phyloP scores from a whole-genome alignment of 2,113 vertebrate genomes.

The Acrocephalus arundinaceus region DNA sequence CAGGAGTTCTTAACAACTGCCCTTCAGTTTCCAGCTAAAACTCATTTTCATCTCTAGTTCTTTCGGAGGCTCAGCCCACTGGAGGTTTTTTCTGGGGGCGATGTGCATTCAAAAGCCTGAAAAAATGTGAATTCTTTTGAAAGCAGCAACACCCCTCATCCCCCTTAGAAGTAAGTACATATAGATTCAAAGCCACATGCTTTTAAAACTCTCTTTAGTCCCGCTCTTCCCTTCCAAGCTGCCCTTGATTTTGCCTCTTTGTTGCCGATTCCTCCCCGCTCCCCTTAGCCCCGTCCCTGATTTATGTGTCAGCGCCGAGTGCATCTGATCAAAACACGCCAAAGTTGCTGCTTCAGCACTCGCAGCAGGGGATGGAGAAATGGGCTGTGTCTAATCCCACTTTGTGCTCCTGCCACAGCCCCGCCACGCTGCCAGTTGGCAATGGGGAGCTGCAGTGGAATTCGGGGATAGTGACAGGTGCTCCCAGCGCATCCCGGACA shows the following conservation, averaged over 20 bases:
- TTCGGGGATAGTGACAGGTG: background rate
- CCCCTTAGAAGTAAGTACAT: conserved; percentile 37
- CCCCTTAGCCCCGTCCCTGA: conserved; percentile 28
- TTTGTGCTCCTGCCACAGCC: background rate
- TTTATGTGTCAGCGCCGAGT: conserved; percentile 18
- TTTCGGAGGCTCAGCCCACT: conserved; percentile 26
- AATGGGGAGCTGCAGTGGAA: background rate
- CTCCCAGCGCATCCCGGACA: background rate
- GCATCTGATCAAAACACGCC: conserved; percentile 47
- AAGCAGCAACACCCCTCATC: conserved; percentile 1
- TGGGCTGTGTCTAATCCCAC: conserved; percentile 16
- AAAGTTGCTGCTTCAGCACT: conserved; percentile 63
- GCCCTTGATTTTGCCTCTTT: conserved; percentile 61
- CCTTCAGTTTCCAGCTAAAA: conserved; percentile 31
- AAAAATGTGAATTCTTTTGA: conserved; percentile 42
- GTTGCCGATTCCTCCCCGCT: conserved; percentile 34
- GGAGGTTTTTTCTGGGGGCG: background rate
- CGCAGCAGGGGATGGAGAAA: conserved; percentile 32
- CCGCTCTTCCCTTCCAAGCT: background rate
- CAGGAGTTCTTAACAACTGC: conserved; percentile 16
- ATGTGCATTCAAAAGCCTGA: conserved; percentile 17
- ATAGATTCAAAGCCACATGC: conserved; percentile 35
- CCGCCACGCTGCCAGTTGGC: background rate
- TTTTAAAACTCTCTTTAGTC: conserved; percentile 21
- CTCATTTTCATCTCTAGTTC: conserved; percentile 28